Evolutionary conservation across 2,113 vertebrate genomes (phyloP), one percentile per base, ranked within the genome.

Genomic region (Mesoclemmys tuberculata): DNA sequence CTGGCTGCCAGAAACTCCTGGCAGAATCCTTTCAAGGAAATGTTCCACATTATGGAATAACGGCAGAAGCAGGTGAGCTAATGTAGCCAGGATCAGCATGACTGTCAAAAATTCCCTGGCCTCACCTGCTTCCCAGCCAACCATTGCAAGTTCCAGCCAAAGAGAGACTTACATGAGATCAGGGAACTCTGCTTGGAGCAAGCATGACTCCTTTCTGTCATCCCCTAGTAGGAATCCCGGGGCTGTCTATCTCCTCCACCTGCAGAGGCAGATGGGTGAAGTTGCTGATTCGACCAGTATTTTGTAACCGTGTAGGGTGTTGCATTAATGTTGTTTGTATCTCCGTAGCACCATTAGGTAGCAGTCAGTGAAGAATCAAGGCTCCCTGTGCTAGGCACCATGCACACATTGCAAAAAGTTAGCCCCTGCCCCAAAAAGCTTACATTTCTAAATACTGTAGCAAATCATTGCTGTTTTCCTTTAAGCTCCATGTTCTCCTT

Each of bases 81-180:
- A 61, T 31, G 12, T 61, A 61, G 29, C 56, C 27, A 58, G 12
- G 27, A 16, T 61, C 29, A 61, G 58, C 13, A 61, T 61, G 58
- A 16, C 14, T 31, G 7, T 22, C 10, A 31, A 85, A 41, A 74
- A 27, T 21, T 26, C 71, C 27, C 6, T 85, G 51, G 18, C 18
- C 77, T 2, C 3, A 49, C 31, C 58, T 29, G 29, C 61, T n/a
- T n/a, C 35, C 35, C 8, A 21, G 61, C 35, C 61, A 64, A 68
- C 16, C 8, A 9, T n/a, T 0, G 0, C 48, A 49, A 85, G 0
- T 46, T 19, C 13, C 85, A 22, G 8, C 51, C 1, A 1, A 35
- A 35, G 16, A 64, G 31, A 68, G 61, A 68, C 35, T 68, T 68
- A 35, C 4, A 16, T 74, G 58, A 84, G 9, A 52, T 16, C 78